These are phyloP conservation scores for Botrylloides violaceus DNA, from an alignment of 23 tunicate genomes.

Conservation along the genomic window DNA sequence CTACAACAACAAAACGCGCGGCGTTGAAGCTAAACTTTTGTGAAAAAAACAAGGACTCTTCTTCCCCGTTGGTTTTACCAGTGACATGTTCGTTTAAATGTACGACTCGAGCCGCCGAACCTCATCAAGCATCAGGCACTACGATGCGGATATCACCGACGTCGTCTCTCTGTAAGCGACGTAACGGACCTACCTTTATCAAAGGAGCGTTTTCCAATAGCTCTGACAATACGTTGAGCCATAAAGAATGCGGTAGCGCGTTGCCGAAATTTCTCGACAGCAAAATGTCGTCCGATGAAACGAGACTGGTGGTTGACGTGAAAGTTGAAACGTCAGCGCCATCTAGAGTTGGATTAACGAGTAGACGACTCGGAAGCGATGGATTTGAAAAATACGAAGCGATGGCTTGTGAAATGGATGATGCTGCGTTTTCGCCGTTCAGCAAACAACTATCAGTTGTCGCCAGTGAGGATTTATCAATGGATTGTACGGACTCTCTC, in stretches of 20 bases:
- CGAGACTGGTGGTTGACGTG: constrained; percentile 67
- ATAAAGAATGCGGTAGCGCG: constrained; percentile 11
- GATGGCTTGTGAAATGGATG: constrained; percentile 1
- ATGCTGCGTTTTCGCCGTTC: not conserved
- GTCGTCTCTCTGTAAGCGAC: constrained; percentile 66
- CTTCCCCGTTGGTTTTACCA: constrained; percentile 18
- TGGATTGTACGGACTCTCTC: not conserved
- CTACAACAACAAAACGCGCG: not conserved
- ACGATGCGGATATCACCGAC: constrained; percentile 21
- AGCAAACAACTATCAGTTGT: not conserved
- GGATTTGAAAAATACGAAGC: constrained; percentile 55
- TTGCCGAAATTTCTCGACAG: not conserved
- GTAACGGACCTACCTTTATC: constrained; percentile 52
- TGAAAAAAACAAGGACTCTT: not conserved
- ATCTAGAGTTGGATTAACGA: not conserved
- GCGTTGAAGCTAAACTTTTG: not conserved
- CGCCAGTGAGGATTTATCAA: not conserved
- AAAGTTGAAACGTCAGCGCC: constrained; percentile 32
- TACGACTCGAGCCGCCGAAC: not conserved
- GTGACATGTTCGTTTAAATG: constrained; percentile 11
- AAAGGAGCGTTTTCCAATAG: constrained; percentile 7
- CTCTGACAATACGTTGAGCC: not conserved
- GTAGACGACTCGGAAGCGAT: constrained; percentile 86
- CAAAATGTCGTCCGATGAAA: constrained; percentile 14
- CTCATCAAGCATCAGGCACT: not conserved